phyloP scores from a whole-genome alignment of 2,797 vertebrate species.

The Hapalemur alaotrensis region DNA sequence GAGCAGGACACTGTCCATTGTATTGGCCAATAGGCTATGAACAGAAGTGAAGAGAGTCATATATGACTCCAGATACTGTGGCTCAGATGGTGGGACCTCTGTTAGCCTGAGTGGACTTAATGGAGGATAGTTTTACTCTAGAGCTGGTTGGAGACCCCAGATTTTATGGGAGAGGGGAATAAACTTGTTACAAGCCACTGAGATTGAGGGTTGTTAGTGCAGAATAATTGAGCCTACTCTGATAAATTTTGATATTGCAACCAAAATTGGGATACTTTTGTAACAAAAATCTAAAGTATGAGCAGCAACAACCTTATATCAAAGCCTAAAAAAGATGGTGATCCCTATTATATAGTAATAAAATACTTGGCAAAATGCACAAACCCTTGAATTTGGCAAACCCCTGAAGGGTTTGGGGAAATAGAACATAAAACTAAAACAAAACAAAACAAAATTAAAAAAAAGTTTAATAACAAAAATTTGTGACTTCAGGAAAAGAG shows the following conservation, averaged over 20 bases:
- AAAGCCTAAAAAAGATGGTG: neutral
- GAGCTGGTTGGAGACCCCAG: neutral
- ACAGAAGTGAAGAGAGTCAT: neutral
- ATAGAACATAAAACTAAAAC: neutral
- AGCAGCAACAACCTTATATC: neutral
- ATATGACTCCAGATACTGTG: neutral
- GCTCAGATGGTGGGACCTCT: neutral
- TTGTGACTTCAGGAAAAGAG: neutral
- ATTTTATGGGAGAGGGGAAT: neutral
- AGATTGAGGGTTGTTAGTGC: neutral
- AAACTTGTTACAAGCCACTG: neutral
- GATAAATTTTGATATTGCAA: neutral
- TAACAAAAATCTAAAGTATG: neutral
- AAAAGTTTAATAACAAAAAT: neutral
- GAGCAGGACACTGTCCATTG: neutral
- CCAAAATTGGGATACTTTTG: neutral
- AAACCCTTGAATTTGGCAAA: neutral
- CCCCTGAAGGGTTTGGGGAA: neutral
- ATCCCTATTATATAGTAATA: neutral
- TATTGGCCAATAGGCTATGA: neutral
- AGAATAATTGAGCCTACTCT: neutral
- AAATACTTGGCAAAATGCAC: neutral
- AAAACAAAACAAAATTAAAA: neutral
- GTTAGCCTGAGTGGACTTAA: neutral
- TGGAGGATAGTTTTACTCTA: neutral